Evolutionary conservation across 2,113 vertebrate species (phyloP).

Genomic region (Corythornis cristatus): DNA sequence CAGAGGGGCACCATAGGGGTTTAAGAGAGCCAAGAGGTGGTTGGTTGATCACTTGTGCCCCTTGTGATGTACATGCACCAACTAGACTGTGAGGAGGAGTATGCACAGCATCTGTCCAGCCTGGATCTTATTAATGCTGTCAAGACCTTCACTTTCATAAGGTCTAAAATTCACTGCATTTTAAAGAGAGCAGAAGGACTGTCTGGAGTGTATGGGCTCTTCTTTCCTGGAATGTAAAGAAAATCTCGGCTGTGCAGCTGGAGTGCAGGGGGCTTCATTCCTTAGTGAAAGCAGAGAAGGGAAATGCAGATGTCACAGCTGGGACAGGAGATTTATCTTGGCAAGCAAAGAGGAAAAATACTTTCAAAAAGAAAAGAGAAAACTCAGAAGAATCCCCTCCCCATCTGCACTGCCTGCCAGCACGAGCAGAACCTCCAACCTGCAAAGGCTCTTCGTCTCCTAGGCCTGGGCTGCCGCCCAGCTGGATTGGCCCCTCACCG

Average conservation of each 20-base stretch:
- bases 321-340: conserved; percentile 78
- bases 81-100: not conserved
- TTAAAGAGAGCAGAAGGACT: conserved; percentile 63
- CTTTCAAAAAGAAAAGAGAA: conserved; percentile 77
- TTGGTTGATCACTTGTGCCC: not conserved
- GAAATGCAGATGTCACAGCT: conserved; percentile 78
- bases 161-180: conserved; percentile 37
- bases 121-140: conserved; percentile 19
- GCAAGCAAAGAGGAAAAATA: conserved; percentile 79
- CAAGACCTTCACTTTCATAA: conserved; percentile 36
- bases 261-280: conserved; percentile 72
- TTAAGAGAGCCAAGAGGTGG: not conserved
- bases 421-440: conserved; percentile 61
- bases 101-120: not conserved
- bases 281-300: conserved; percentile 69
- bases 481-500: conserved; percentile 21
- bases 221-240: conserved; percentile 66
- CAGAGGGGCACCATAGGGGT: not conserved
- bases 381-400: conserved; percentile 75
- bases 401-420: conserved; percentile 63
- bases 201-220: conserved; percentile 61
- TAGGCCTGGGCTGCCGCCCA: conserved; percentile 44
- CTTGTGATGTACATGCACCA: not conserved
- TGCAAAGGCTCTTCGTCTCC: conserved; percentile 45
- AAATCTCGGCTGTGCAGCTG: conserved; percentile 70